Percentiles rank a stretch among this genome's conserved stretches.
Conservation (phyloP, 1,140 invertebrate species). For the Heliconius hewitsoni region DNA sequence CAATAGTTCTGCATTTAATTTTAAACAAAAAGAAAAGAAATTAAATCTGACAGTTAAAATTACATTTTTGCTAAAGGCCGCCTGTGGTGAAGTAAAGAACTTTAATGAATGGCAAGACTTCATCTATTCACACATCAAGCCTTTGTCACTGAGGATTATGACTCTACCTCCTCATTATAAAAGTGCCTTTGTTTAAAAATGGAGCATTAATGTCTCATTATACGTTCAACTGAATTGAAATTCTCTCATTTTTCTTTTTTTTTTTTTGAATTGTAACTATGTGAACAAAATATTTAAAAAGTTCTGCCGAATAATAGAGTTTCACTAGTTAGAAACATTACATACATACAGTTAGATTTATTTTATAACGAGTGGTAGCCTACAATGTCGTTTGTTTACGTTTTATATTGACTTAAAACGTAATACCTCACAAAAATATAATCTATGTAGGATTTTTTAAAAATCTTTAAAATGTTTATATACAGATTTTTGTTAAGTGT, state of each 20-base stretch:
- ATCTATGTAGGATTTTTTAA: no score
- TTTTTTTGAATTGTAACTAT: background rate
- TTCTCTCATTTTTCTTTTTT: conserved; percentile 1
- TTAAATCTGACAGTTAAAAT: background rate
- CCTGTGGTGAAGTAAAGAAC: conserved; percentile 34
- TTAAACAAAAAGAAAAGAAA: background rate
- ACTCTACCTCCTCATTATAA: conserved; percentile 42
- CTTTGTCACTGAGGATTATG: conserved; percentile 39
- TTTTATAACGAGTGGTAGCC: no score
- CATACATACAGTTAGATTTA: no score
- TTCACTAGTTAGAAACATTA: background rate
- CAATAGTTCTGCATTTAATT: background rate
- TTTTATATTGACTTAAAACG: no score
- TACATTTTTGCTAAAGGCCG: background rate
- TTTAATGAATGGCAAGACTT: conserved; percentile 37
- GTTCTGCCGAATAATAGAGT: background rate
- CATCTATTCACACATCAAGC: conserved; percentile 41
- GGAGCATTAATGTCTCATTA: conserved; percentile 36
- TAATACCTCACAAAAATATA: no score
- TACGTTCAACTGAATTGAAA: conserved; percentile 33
- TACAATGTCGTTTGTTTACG: no score
- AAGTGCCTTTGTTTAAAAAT: conserved; percentile 40
- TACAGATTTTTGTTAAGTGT: no score
- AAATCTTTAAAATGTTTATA: no score
- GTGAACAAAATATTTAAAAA: background rate